Percentiles rank a stretch among this genome's conserved stretches.
phyloP scores from a whole-genome alignment of 2,113 vertebrate species.

The Semicossyphus pulcher region DNA sequence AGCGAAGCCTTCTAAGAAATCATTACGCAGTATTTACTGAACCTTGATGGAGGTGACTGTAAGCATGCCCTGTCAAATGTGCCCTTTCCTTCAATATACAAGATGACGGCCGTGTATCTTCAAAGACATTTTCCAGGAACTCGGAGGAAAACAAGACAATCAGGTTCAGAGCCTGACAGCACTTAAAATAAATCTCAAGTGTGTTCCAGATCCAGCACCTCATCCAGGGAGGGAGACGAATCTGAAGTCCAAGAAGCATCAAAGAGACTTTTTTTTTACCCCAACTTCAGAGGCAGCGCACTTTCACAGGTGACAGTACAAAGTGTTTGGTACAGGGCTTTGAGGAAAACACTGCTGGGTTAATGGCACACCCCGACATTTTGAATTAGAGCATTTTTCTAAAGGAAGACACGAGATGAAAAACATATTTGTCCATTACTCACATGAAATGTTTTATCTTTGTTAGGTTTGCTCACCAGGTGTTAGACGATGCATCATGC shows the following conservation, averaged over 20 bases:
- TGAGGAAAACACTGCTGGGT: constrained; percentile 7
- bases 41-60: constrained; percentile 17
- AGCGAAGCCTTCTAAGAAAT: constrained; percentile 5
- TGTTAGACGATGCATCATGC: not conserved
- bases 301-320: constrained; percentile 23
- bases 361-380: constrained; percentile 44
- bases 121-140: not conserved
- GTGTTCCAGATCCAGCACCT: not conserved
- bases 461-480: constrained; percentile 7
- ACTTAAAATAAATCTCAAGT: not conserved
- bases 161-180: not conserved
- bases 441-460: constrained; percentile 6
- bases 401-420: not conserved
- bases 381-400: constrained; percentile 22
- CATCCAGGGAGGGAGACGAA: not conserved
- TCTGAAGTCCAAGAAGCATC: not conserved
- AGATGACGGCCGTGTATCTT: not conserved
- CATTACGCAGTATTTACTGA: constrained; percentile 26
- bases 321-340: constrained; percentile 2
- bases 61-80: constrained; percentile 10
- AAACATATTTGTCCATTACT: constrained; percentile 16
- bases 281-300: not conserved
- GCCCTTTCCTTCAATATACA: not conserved
- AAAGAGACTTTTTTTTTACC: not conserved
- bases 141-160: not conserved